phyloP scores from a whole-genome alignment of 2,113 vertebrate species.

The Toxotes chatareus region DNA sequence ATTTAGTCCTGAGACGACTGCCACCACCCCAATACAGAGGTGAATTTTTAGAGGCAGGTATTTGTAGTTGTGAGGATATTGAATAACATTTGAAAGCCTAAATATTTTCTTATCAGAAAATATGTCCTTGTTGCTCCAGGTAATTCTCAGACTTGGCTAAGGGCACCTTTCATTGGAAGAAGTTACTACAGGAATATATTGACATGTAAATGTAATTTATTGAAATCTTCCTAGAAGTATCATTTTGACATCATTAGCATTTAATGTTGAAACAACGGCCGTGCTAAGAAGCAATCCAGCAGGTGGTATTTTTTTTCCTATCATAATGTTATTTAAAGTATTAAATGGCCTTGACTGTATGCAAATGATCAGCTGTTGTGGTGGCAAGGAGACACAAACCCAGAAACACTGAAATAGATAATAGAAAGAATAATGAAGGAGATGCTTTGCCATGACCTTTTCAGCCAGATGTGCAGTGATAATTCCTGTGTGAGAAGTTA shows the following conservation, averaged over 20 bases:
- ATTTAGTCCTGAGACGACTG: background rate
- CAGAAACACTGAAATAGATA: slow-evolving; percentile 23
- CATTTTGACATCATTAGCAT: background rate
- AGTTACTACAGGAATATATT: background rate
- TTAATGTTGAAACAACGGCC: background rate
- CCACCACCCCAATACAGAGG: background rate
- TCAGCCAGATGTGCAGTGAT: slow-evolving; percentile 1
- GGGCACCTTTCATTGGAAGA: background rate
- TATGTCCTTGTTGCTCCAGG: background rate
- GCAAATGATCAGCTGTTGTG: background rate
- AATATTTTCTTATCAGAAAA: background rate
- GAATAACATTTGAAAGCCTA: background rate
- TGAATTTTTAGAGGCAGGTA: background rate
- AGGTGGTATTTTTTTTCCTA: background rate
- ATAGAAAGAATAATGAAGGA: background rate
- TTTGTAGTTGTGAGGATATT: background rate
- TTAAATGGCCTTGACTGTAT: background rate
- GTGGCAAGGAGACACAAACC: background rate
- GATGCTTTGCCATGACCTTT: background rate
- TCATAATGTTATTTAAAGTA: background rate
- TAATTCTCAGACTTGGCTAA: background rate
- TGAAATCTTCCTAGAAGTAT: background rate
- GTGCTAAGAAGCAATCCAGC: background rate
- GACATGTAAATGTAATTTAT: no score
- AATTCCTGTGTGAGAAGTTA: background rate